Conservation (phyloP, 2,888 invertebrate species). For the Formica aserva region DNA sequence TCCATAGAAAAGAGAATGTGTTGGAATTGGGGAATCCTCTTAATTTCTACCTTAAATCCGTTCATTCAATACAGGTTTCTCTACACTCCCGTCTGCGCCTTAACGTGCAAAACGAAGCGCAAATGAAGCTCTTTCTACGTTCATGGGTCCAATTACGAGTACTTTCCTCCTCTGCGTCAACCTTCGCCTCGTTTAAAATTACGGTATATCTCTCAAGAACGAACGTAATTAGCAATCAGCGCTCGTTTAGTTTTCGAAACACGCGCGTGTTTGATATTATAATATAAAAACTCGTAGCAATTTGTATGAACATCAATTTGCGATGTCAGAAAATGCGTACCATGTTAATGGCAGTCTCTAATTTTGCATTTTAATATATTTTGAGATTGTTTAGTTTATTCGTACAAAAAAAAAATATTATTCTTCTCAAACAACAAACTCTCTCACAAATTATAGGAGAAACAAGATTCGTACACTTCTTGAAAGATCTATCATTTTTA, state of each 20-base stretch:
- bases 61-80: conserved; percentile 28
- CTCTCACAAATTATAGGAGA: neutral
- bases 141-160: conserved; percentile 68
- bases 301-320: neutral
- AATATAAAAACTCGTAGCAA: neutral
- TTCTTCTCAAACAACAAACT: neutral
- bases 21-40: neutral
- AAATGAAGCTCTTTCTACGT: conserved; percentile 71
- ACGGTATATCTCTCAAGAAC: conserved; percentile 57
- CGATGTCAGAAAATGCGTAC: neutral
- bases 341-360: neutral
- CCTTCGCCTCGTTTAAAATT: conserved; percentile 43
- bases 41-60: conserved; percentile 48
- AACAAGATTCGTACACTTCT: neutral
- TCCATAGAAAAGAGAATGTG: neutral
- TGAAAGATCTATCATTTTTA: neutral
- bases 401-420: neutral
- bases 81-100: conserved; percentile 6
- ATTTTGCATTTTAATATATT: neutral
- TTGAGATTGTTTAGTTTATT: neutral
- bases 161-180: conserved; percentile 21
- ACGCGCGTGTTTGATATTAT: conserved; percentile 38
- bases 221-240: conserved; percentile 71
- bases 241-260: conserved; percentile 73
- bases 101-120: conserved; percentile 63